These are phyloP conservation scores for Allacma fusca DNA, from an alignment of 2,888 invertebrate species.

Conservation along the genomic window DNA sequence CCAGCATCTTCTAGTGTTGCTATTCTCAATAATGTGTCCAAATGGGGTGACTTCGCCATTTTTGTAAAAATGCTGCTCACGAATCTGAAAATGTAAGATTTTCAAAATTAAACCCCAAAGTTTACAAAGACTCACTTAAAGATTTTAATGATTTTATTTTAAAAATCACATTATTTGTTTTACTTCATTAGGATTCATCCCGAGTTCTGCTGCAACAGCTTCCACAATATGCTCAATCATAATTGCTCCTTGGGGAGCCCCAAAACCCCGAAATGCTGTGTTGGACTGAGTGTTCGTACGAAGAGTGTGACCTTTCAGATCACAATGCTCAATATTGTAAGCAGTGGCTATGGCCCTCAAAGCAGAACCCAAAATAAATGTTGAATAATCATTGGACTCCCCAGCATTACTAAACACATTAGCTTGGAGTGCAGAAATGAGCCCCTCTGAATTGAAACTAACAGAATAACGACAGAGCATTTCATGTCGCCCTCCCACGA, in stretches of 20 bases:
- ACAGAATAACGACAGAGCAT: constrained; percentile 85
- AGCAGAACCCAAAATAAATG: constrained; percentile 62
- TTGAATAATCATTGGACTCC: constrained; percentile 81
- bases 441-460: constrained; percentile 78
- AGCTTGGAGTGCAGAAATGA: constrained; percentile 76
- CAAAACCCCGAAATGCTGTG: too few species aligned
- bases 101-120: neutral
- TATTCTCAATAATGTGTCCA: constrained; percentile 76
- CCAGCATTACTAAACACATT: constrained; percentile 84
- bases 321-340: constrained; percentile 67
- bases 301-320: constrained; percentile 69
- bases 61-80: constrained; percentile 78
- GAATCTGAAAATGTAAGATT: constrained; percentile 64
- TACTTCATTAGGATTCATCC: too few species aligned
- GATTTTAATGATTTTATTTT: too few species aligned
- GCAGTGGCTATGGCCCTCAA: constrained; percentile 73
- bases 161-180: too few species aligned
- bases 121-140: too few species aligned
- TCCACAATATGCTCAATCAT: too few species aligned
- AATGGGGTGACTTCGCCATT: constrained; percentile 82
- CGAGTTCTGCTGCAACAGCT: too few species aligned
- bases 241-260: too few species aligned
- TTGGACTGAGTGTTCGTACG: constrained; percentile 82
- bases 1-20: constrained; percentile 80
- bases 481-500: constrained; percentile 88